phyloP scores from a whole-genome alignment of 2,888 invertebrate species.

The Steinernema carpocapsae region DNA sequence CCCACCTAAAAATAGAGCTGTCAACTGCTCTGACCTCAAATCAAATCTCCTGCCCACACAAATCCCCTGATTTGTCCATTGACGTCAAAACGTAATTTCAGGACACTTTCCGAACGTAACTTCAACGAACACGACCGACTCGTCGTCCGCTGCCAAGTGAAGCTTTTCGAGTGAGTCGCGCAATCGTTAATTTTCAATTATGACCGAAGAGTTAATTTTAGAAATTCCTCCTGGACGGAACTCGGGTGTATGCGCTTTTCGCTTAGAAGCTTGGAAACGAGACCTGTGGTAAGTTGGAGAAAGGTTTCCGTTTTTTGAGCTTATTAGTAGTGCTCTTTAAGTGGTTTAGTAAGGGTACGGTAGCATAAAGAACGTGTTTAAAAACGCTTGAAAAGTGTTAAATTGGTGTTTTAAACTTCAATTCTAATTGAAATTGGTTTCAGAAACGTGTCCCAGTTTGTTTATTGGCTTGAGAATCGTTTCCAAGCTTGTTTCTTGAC shows the following conservation, averaged over 20 bases:
- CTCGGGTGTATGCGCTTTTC: slow-evolving; percentile 63
- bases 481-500: too few relatives aligned
- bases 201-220: neutral
- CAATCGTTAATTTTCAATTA: neutral
- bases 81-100: neutral
- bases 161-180: neutral
- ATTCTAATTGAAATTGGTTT: too few relatives aligned
- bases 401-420: too few relatives aligned
- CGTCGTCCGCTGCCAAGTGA: slow-evolving; percentile 8
- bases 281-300: slow-evolving; percentile 39
- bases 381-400: too few relatives aligned
- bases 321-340: neutral
- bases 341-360: too few relatives aligned
- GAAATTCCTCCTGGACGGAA: slow-evolving; percentile 19
- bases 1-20: too few relatives aligned
- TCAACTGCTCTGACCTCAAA: too few relatives aligned
- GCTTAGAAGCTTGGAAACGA: slow-evolving; percentile 45
- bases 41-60: too few relatives aligned
- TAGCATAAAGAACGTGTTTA: too few relatives aligned
- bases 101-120: neutral
- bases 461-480: too few relatives aligned
- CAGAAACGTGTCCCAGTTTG: too few relatives aligned
- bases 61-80: neutral
- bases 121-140: slow-evolving; percentile 25
- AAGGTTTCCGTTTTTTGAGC: neutral